Evolutionary conservation across 1,140 invertebrate genomes (phyloP).

Genomic region (Reticulitermes speratus): DNA sequence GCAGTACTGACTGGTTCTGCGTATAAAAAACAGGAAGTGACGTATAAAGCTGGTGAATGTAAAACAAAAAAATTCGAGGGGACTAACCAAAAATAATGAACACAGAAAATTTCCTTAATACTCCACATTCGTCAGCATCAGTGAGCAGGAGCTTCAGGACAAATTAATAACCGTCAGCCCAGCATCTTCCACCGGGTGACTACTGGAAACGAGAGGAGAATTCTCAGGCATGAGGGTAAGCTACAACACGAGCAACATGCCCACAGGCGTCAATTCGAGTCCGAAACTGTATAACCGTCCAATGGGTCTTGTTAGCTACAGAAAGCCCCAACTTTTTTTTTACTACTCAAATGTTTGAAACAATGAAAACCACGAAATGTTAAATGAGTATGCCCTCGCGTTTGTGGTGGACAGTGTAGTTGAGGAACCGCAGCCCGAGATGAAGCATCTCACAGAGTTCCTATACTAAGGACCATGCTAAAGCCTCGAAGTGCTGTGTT

Average conservation of each 20-base stretch:
- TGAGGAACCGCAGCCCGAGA: neutral
- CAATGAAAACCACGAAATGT: neutral
- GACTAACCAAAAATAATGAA: too few species aligned
- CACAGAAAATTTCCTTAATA: neutral
- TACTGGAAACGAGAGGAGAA: too few species aligned
- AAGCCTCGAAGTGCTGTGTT: too few species aligned
- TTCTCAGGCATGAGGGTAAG: too few species aligned
- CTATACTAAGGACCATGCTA: neutral
- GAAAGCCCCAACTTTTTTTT: neutral
- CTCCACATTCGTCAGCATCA: neutral
- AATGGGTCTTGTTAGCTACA: neutral
- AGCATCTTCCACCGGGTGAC: too few species aligned
- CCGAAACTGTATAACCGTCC: neutral
- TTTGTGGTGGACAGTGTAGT: too few species aligned
- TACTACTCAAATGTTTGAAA: neutral
- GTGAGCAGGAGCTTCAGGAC: neutral
- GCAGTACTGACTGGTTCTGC: too few species aligned
- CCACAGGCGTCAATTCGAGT: neutral
- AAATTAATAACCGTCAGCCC: neutral
- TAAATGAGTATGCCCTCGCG: neutral
- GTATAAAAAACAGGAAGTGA: too few species aligned
- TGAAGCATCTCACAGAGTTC: neutral
- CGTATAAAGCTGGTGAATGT: too few species aligned
- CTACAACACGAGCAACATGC: too few species aligned
- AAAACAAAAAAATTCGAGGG: too few species aligned